Evolutionary conservation across 2,888 invertebrate species (phyloP).

Genomic region (Esperia sulphurella): DNA sequence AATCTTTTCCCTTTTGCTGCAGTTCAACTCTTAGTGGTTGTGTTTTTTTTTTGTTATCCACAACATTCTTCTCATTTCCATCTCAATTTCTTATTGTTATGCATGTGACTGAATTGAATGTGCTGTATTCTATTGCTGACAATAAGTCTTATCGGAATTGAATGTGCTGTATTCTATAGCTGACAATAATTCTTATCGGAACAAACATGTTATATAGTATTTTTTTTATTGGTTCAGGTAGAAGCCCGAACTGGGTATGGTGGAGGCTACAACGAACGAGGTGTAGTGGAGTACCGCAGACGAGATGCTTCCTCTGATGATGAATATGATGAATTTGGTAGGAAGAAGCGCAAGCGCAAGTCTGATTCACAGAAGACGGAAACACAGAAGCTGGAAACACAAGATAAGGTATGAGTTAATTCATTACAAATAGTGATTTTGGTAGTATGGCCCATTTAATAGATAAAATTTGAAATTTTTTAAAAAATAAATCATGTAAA

Average conservation of each 20-base stretch:
- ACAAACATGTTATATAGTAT: neutral
- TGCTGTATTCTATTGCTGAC: too few relatives aligned
- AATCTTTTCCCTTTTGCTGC: too few relatives aligned
- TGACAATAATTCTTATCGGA: too few relatives aligned
- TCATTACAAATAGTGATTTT: neutral
- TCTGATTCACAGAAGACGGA: conserved; percentile 12
- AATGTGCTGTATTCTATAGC: too few relatives aligned
- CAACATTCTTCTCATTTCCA: too few relatives aligned
- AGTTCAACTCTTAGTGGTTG: too few relatives aligned
- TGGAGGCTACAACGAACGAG: conserved; percentile 97
- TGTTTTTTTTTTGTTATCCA: too few relatives aligned
- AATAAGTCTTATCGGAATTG: too few relatives aligned
- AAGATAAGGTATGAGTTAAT: conserved; percentile 37
- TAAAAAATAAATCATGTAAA: neutral
- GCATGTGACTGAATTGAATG: too few relatives aligned
- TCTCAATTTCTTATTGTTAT: too few relatives aligned
- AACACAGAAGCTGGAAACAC: conserved; percentile 24
- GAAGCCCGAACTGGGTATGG: conserved; percentile 91
- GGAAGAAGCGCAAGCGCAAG: conserved; percentile 80
- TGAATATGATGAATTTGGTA: conserved; percentile 96
- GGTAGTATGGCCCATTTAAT: too few relatives aligned
- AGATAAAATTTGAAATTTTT: neutral
- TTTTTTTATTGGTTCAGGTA: conserved; percentile 42
- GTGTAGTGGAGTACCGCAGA: conserved; percentile 96
- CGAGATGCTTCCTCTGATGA: conserved; percentile 92